Evolutionary conservation across 2,797 vertebrate genomes (phyloP), one percentile per base, ranked within the genome.

Genomic region (Sebastiscus albofasciatus): DNA sequence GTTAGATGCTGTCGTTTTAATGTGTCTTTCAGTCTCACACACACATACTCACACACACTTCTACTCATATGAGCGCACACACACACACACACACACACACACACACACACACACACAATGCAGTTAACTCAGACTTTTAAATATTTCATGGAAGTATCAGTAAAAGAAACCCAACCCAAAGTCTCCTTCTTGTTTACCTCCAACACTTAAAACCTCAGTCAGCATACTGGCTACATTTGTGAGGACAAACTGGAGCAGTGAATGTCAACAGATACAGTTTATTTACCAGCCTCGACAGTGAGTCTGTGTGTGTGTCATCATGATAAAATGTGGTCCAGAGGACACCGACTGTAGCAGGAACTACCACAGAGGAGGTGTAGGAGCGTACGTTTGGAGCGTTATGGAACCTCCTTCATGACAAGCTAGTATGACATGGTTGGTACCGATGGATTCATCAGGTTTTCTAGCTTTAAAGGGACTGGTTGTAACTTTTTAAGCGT

Each of bases 1-100:
- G 83, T 76, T 46, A 64, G 75, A 69, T 79, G 75, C 75, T 73
- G 81, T 85, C 61, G 49, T 49, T 73, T 88, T 79, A 81, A 81
- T 67, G 74, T 34, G 67, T 29, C 73, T 72, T n/a, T 55, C 67
- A 73, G 42, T 83, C 60, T 3, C 33, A 31, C 60, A 33, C 46
- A 55, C 6, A 68, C 33, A 56, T 67, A 26, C 36, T n/a, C 56
- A 26, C 49, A n/a, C 56, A 42, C 31, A 4, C 67, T 26, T 14
- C 24, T 7, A 56, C 52, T n/a, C 24, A 24, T 24, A 34, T 18
- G 8, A 26, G 12, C 54, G 12, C 65, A 34, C n/a, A 46, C 27
- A 24, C 31, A 33, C 5, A 72, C 56, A 42, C 13, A 18, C 49
- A n/a, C 49, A n/a, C 13, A 18, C 49, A n/a, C 49, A n/a, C 27